Conservation (phyloP, 1,140 invertebrate genomes). For the Hyphantria cunea region DNA sequence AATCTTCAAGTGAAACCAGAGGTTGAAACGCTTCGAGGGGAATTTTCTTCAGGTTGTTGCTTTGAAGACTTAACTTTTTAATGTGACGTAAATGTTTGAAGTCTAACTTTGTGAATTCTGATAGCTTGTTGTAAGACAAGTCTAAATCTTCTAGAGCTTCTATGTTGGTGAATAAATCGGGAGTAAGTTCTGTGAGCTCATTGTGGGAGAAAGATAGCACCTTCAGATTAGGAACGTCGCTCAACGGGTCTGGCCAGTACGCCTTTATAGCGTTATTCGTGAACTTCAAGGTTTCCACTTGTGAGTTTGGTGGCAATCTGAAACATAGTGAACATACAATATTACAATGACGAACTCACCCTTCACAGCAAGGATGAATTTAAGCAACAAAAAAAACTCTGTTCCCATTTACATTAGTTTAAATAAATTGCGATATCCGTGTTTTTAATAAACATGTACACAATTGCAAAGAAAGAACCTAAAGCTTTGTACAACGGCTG, state of each 20-base stretch:
- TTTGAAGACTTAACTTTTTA: slow-evolving; percentile 64
- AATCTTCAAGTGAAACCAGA: slow-evolving; percentile 57
- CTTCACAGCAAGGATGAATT: too few relatives aligned
- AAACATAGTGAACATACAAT: too few relatives aligned
- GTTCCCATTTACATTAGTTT: too few relatives aligned
- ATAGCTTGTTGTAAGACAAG: slow-evolving; percentile 80
- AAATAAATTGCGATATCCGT: too few relatives aligned
- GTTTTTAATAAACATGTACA: too few relatives aligned
- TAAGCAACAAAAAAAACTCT: too few relatives aligned
- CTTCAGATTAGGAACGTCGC: slow-evolving; percentile 61
- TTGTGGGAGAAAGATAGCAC: slow-evolving; percentile 68
- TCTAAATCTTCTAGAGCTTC: slow-evolving; percentile 74
- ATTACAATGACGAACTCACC: too few relatives aligned
- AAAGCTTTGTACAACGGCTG: too few relatives aligned
- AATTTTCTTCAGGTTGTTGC: slow-evolving; percentile 63
- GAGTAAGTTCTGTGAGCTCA: slow-evolving; percentile 61
- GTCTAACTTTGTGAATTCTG: slow-evolving; percentile 59
- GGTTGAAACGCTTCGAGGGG: slow-evolving; percentile 62
- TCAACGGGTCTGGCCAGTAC: slow-evolving; percentile 73
- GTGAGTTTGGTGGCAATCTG: slow-evolving; percentile 71
- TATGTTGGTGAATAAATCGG: slow-evolving; percentile 70
- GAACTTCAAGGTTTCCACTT: slow-evolving; percentile 66
- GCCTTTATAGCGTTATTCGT: slow-evolving; percentile 69
- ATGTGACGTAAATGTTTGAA: slow-evolving; percentile 62
- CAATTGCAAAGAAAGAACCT: too few relatives aligned